phyloP scores from a whole-genome alignment of 2,797 vertebrate species.

The Spinus olivaceus region DNA sequence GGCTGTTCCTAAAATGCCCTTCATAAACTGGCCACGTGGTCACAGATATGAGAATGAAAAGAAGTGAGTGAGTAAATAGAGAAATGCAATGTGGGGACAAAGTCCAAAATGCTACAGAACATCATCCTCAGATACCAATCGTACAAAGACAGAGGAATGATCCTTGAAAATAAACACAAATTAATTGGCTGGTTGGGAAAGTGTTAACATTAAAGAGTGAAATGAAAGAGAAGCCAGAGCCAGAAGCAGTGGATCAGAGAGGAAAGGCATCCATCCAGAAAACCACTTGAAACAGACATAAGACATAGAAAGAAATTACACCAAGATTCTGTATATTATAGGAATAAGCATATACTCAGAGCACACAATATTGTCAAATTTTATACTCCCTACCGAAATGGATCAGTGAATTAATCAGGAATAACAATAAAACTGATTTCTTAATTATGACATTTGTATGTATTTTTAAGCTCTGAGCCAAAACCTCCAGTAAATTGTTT shows the following conservation, averaged over 20 bases:
- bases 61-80: neutral
- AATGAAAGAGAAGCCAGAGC: neutral
- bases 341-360: neutral
- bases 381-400: neutral
- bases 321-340: neutral
- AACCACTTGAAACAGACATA: neutral
- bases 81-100: neutral
- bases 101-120: neutral
- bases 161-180: neutral
- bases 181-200: neutral
- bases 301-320: neutral
- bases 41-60: neutral
- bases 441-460: neutral
- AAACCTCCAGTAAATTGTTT: neutral
- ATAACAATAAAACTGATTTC: neutral
- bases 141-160: neutral
- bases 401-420: neutral
- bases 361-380: neutral
- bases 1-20: neutral
- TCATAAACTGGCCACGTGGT: neutral
- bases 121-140: neutral
- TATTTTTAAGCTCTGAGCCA: neutral
- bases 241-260: neutral
- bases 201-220: neutral
- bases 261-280: neutral